Conservation (phyloP, 1,140 invertebrate species). For the Caenorhabditis elegans region WBcel235 BX284603.4:8963001-8963500, state of each 20-base stretch:
- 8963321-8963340: slow-evolving; percentile 6
- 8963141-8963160: slow-evolving; percentile 21
- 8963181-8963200: too few relatives aligned
- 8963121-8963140: neutral
- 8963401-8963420: slow-evolving; percentile 29
- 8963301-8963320: neutral
- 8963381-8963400: neutral
- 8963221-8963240: too few relatives aligned
- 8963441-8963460: slow-evolving; percentile 15
- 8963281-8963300: neutral
- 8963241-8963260: slow-evolving; percentile 8
- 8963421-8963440: slow-evolving; percentile 26
- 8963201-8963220: too few relatives aligned
- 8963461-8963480: slow-evolving; percentile 23
- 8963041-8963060: too few relatives aligned
- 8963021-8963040: neutral
- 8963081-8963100: too few relatives aligned
- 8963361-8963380: slow-evolving; percentile 23
- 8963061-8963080: too few relatives aligned
- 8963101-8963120: neutral
- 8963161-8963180: too few relatives aligned
- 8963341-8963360: slow-evolving; percentile 24
- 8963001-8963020: slow-evolving; percentile 21
- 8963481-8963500: neutral
- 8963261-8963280: neutral